Conservation (phyloP, 2,797 vertebrate genomes). For the Oreortyx pictus region DNA sequence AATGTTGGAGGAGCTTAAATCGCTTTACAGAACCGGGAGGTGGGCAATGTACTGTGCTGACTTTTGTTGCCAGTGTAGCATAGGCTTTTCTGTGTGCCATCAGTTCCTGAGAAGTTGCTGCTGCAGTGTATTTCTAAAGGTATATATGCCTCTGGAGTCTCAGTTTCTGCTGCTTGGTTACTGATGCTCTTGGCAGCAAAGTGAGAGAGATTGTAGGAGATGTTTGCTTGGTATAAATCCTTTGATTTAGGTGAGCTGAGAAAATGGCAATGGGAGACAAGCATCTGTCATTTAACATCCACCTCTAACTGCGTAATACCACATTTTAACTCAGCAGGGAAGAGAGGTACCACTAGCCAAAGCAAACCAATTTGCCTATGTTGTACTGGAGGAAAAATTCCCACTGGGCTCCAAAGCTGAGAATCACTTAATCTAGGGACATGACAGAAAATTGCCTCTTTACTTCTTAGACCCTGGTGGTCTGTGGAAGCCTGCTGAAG, state of each 20-base stretch:
- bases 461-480: not conserved
- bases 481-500: not conserved
- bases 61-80: not conserved
- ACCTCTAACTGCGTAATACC: not conserved
- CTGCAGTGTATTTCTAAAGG: not conserved
- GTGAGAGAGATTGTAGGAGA: not conserved
- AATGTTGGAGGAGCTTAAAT: not conserved
- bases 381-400: not conserved
- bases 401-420: not conserved
- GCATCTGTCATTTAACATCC: not conserved
- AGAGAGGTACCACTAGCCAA: not conserved
- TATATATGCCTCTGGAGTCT: not conserved
- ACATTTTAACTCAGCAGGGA: not conserved
- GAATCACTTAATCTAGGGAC: not conserved
- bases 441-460: not conserved
- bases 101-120: rapidly evolving
- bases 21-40: not conserved
- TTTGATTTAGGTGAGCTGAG: not conserved
- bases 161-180: not conserved
- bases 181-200: not conserved
- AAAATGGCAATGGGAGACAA: rapidly evolving
- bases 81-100: not conserved
- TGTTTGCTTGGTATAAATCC: not conserved
- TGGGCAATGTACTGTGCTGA: not conserved
- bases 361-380: not conserved